A percentile compares a stretch with the other conserved stretches of the same genome.
Evolutionary conservation across 2,888 invertebrate genomes (phyloP).

Genomic region (Zelleria hepariella): DNA sequence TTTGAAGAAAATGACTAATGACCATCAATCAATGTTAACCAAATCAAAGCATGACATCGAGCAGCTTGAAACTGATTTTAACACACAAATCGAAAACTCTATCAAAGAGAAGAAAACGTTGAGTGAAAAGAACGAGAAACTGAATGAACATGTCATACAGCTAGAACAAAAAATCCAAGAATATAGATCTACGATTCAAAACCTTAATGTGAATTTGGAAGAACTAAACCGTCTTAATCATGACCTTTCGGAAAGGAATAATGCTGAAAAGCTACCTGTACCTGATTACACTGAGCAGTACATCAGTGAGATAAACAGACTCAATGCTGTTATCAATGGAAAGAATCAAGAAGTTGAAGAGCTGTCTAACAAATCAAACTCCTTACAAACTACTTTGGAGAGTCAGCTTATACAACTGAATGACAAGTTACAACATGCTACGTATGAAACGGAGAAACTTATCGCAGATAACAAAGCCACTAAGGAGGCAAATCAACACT

Average conservation of each 20-base stretch:
- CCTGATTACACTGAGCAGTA: constrained; percentile 65
- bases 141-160: constrained; percentile 59
- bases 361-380: constrained; percentile 34
- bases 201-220: constrained; percentile 37
- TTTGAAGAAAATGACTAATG: constrained; percentile 40
- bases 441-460: constrained; percentile 26
- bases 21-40: constrained; percentile 46
- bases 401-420: constrained; percentile 44
- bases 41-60: constrained; percentile 58
- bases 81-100: constrained; percentile 55
- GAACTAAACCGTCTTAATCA: constrained; percentile 47
- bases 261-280: constrained; percentile 20
- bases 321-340: constrained; percentile 60
- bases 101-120: constrained; percentile 63
- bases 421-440: constrained; percentile 27
- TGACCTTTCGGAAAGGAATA: constrained; percentile 33
- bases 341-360: constrained; percentile 63
- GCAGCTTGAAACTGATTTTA: constrained; percentile 58
- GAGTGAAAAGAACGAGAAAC: constrained; percentile 57
- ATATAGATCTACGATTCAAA: constrained; percentile 42
- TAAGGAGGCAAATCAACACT: constrained; percentile 32
- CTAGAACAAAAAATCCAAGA: constrained; percentile 47
- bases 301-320: constrained; percentile 70
- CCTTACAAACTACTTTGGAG: constrained; percentile 37
- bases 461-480: constrained; percentile 26